These are phyloP conservation scores for Calosoma granatense DNA, from an alignment of 1,140 invertebrate genomes.

Conservation along the genomic window DNA sequence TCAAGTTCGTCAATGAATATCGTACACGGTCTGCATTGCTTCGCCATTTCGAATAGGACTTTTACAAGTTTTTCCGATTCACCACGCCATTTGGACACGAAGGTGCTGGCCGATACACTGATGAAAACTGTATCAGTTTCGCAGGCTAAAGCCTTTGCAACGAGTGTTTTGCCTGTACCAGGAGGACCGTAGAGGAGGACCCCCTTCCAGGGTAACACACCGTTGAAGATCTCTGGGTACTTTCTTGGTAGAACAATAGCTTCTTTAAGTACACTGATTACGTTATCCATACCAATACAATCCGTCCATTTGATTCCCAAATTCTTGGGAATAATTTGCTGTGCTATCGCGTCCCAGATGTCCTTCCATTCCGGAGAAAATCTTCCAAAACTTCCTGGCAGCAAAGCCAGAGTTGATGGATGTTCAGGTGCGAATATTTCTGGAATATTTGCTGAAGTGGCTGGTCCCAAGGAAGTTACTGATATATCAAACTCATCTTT, in stretches of 20 bases:
- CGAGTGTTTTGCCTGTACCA: constrained; percentile 73
- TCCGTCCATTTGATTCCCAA: constrained; percentile 51
- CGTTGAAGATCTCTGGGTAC: constrained; percentile 75
- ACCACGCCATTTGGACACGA: constrained; percentile 90
- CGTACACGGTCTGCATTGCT: constrained; percentile 81
- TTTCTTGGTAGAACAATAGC: constrained; percentile 76
- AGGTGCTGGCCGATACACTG: constrained; percentile 78
- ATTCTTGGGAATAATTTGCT: constrained; percentile 57
- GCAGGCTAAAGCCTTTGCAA: constrained; percentile 79
- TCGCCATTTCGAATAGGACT: constrained; percentile 80
- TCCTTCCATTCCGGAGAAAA: constrained; percentile 40
- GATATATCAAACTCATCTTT: neutral
- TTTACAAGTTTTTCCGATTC: constrained; percentile 89
- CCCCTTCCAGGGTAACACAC: constrained; percentile 75
- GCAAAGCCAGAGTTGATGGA: neutral
- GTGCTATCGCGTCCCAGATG: constrained; percentile 44
- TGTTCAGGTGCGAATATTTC: neutral
- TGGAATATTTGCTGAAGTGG: constrained; percentile 4
- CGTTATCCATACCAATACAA: constrained; percentile 65
- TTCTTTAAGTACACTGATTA: constrained; percentile 80
- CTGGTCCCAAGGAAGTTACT: neutral
- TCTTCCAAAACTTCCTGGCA: constrained; percentile 25
- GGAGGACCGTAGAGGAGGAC: constrained; percentile 81
- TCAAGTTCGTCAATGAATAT: constrained; percentile 98
- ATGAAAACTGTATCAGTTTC: constrained; percentile 84